Percentiles rank a stretch among this genome's conserved stretches.
Evolutionary conservation across 2,113 vertebrate species (phyloP).

Genomic region (Apeltes quadracus): DNA sequence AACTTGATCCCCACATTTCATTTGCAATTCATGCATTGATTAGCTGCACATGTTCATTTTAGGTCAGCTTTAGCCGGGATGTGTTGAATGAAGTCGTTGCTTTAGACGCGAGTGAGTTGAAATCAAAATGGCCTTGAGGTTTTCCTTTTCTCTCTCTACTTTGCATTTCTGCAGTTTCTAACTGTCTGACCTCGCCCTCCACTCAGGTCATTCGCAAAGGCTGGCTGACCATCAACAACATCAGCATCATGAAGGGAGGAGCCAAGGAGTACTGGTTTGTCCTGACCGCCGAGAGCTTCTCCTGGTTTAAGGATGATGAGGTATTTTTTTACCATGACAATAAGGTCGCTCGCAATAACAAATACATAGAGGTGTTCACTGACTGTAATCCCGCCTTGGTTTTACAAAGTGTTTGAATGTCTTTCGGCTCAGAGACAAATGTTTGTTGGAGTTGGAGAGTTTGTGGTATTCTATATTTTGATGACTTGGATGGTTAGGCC

Average conservation of each 20-base stretch:
- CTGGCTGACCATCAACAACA: constrained; percentile 95
- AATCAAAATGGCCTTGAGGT: too few species aligned
- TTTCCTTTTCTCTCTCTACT: too few species aligned
- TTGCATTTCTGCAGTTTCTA: too few species aligned
- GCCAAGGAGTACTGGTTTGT: constrained; percentile 93
- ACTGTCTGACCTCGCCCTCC: constrained; percentile 23
- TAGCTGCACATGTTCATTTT: constrained; percentile 17
- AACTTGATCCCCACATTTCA: constrained; percentile 46
- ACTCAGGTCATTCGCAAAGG: constrained; percentile 93
- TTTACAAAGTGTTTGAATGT: neutral
- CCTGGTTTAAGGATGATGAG: constrained; percentile 92
- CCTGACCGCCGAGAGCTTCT: constrained; percentile 88
- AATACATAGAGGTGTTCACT: neutral
- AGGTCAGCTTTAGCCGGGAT: neutral
- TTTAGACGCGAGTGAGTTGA: neutral
- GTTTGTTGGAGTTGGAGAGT: neutral
- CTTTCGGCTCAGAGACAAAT: neutral
- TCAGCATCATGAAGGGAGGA: constrained; percentile 92
- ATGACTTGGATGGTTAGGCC: neutral
- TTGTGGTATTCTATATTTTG: neutral
- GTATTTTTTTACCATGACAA: constrained; percentile 54
- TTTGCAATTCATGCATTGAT: constrained; percentile 15
- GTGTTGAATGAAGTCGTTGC: neutral
- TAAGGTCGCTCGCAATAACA: neutral
- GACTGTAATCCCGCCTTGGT: neutral